Conservation (phyloP, 2,888 invertebrate species). For the Phortica magna region DNA sequence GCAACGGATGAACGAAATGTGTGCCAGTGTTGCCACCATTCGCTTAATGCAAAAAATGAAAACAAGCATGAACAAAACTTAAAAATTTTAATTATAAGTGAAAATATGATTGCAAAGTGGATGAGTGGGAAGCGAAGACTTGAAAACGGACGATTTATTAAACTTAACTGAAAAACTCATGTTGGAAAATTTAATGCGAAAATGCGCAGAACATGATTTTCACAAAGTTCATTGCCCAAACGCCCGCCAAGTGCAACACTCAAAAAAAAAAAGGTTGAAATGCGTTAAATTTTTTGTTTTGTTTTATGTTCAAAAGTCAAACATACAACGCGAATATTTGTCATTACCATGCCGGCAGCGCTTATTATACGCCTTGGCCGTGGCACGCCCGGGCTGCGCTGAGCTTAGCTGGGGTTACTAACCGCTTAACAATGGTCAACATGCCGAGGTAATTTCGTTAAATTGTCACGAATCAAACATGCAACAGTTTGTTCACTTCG, state of each 20-base stretch:
- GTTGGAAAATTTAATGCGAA: too few relatives aligned
- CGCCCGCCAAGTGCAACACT: not conserved
- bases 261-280: not conserved
- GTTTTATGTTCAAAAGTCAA: not conserved
- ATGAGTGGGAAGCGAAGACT: not conserved
- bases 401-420: conserved; percentile 54
- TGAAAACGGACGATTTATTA: not conserved
- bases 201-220: not conserved
- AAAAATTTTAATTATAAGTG: not conserved
- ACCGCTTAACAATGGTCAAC: conserved; percentile 56
- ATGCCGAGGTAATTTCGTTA: conserved; percentile 61
- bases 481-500: conserved; percentile 62
- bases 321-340: not conserved
- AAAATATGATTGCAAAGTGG: not conserved
- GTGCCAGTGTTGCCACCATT: conserved; percentile 11
- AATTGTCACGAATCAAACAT: conserved; percentile 66
- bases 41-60: not conserved
- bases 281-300: not conserved
- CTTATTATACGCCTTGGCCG: conserved; percentile 47
- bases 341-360: not conserved
- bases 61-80: not conserved
- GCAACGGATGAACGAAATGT: not conserved
- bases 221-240: not conserved
- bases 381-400: conserved; percentile 34
- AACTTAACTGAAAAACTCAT: not conserved